Base-by-base conservation (phyloP, 2,888 invertebrate species). In the Strigamia transsilvanica region DNA sequence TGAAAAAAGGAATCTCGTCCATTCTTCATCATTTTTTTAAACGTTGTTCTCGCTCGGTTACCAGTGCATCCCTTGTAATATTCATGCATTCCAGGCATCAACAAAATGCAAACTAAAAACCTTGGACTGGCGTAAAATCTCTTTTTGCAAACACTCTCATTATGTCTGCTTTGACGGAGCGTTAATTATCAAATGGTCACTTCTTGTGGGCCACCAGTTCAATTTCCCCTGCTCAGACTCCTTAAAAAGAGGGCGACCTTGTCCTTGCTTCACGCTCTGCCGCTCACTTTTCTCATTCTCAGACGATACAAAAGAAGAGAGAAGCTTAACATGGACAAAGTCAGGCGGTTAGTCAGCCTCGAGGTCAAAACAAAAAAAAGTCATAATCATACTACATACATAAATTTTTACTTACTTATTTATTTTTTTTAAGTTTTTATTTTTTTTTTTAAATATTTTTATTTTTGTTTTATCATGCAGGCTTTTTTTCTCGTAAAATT, bases 171-270 rank as follows among this genome's bases (percentile, higher is more conserved):
- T 56, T 56, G 56, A 18, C 56, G 56, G 56, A 56, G 56, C 56
- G 56, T 56, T 56, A 56, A 56, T 56, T 56, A 56, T 56, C 56
- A 56, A 56, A 56, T 56, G 56, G 56, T 56, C 21, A 56, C 56
- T 56, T 56, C 56, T 56, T 56, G 56, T 56, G 56, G 56, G 56
- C 56, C 56, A 56, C 56, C 56, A 56, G 56, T 56, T 56, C 56
- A 56, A 56, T 56, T 56, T 56, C 56, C 56, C 56, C 56, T 56
- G 56, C 21, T 56, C 21, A 56, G 56, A 18, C 56, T 56, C 56
- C 56, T 56, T 56, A 56, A 56, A 56, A 56, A 56, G 56, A 56
- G 56, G 56, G 56, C 56, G 56, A 56, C 56, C 56, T 56, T 56
- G 56, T 56, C 56, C 56, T 56, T 56, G 56, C 56, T 56, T 56